Conservation (phyloP, 2,797 vertebrate species). For the Pseudochirops corinnae region DNA sequence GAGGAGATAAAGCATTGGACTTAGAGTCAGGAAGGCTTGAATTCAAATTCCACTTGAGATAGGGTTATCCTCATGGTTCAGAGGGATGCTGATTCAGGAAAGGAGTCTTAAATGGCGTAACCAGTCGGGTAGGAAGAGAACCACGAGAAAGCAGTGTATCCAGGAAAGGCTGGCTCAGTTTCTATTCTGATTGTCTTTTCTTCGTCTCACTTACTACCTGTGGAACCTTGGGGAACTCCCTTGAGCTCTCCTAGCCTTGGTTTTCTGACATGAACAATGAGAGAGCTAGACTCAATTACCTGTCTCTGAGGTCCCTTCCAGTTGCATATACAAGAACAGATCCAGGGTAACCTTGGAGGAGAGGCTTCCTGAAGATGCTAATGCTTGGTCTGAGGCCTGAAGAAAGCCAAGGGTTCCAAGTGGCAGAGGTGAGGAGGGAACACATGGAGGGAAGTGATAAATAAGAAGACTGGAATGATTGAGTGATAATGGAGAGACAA, state of each 20-base stretch:
- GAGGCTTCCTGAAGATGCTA: neutral
- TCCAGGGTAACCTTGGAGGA: neutral
- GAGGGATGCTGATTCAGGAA: neutral
- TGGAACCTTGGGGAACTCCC: too few species aligned
- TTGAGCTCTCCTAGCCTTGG: too few species aligned
- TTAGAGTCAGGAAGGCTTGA: neutral
- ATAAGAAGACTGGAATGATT: neutral
- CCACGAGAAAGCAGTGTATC: too few species aligned
- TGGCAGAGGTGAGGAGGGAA: neutral
- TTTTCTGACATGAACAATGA: neutral
- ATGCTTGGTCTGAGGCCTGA: neutral
- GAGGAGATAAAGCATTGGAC: neutral
- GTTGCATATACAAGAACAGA: neutral
- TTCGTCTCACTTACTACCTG: neutral
- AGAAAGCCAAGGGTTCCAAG: neutral
- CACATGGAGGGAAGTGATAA: neutral
- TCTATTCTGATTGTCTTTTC: neutral
- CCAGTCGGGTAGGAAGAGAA: neutral
- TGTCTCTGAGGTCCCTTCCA: neutral
- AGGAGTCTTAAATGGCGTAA: neutral
- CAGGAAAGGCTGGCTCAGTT: neutral
- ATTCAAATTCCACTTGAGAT: neutral
- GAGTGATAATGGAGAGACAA: neutral
- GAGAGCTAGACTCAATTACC: neutral
- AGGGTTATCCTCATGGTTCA: neutral